These are phyloP conservation scores for Leptopilina myrica DNA, from an alignment of 2,888 invertebrate genomes.

Conservation along the genomic window DNA sequence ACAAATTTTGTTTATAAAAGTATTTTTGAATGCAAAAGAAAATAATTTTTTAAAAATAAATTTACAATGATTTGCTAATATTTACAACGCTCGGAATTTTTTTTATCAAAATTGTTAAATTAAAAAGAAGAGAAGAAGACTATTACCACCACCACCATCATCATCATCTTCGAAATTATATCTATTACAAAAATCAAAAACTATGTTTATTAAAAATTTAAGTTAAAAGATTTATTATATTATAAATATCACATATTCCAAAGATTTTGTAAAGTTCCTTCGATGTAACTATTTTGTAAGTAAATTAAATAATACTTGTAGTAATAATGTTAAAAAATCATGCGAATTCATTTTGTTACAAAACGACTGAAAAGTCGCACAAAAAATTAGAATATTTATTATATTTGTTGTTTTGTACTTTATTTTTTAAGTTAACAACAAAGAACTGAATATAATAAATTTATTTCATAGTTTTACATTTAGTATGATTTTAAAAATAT, in stretches of 20 bases:
- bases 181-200: conserved; percentile 8
- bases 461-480: neutral
- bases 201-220: neutral
- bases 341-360: conserved; percentile 22
- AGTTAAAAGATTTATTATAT: neutral
- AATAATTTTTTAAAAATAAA: neutral
- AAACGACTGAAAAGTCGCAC: conserved; percentile 26
- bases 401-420: conserved; percentile 24
- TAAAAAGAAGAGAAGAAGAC: too few relatives aligned
- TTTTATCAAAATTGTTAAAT: too few relatives aligned
- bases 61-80: neutral
- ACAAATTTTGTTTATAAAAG: too few relatives aligned
- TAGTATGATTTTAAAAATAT: neutral
- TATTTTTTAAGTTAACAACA: neutral
- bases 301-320: neutral
- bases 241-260: conserved; percentile 2
- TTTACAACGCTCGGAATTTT: too few relatives aligned
- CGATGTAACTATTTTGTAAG: conserved; percentile 10
- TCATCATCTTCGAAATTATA: neutral
- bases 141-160: too few relatives aligned
- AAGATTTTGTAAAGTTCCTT: conserved; percentile 32
- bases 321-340: neutral
- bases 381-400: conserved; percentile 36
- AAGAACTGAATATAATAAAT: conserved; percentile 30
- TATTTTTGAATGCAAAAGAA: too few relatives aligned